These are phyloP conservation scores for Aptenodytes forsteri DNA, from an alignment of 2,113 vertebrate genomes.

Conservation along the genomic window DNA sequence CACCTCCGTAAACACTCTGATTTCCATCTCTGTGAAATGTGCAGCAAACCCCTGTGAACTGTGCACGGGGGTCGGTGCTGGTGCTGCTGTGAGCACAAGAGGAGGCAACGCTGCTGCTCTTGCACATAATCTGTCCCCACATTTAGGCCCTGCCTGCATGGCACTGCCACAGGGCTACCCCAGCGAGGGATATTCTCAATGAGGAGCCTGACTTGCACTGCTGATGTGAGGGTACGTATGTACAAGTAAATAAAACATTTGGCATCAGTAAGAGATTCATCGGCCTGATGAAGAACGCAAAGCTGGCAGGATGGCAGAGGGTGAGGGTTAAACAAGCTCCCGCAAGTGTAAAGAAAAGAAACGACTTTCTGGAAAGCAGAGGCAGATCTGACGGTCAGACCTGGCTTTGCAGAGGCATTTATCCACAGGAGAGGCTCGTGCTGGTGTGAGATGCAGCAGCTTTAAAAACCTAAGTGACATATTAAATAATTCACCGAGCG, in stretches of 20 bases:
- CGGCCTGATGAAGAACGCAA: accelerated
- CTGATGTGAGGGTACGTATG: accelerated
- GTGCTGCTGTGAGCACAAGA: accelerated
- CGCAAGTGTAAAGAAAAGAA: neutral
- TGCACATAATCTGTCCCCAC: accelerated
- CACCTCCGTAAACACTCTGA: accelerated
- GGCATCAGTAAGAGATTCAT: neutral
- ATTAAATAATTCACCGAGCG: neutral
- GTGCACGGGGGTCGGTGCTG: accelerated
- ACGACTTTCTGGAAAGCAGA: neutral
- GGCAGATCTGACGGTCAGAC: neutral
- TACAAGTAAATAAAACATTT: neutral
- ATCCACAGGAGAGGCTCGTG: neutral
- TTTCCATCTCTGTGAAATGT: accelerated
- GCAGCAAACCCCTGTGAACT: accelerated
- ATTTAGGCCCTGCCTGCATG: accelerated
- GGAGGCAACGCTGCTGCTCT: neutral
- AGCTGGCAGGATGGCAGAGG: neutral
- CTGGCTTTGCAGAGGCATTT: neutral
- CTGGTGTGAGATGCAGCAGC: neutral
- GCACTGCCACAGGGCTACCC: neutral
- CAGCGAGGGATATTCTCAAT: accelerated
- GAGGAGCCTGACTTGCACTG: neutral
- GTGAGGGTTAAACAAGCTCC: neutral
- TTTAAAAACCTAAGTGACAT: neutral